Percentiles rank a stretch among this genome's conserved stretches.
These are phyloP conservation scores for Hylyphantes graminicola DNA, from an alignment of 1,140 invertebrate species.

Conservation along the genomic window DNA sequence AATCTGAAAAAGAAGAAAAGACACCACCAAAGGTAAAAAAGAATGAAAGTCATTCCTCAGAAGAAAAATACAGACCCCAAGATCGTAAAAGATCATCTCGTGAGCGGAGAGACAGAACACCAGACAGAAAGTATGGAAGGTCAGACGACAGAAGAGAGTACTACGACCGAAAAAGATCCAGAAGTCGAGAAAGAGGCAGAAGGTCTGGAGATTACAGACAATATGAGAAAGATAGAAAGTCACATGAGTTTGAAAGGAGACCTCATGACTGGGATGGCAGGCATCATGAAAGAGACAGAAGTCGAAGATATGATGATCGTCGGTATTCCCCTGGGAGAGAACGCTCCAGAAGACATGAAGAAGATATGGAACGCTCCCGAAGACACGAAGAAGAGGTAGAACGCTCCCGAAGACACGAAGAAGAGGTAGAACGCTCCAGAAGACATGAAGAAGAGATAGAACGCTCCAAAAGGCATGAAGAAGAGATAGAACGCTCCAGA, in stretches of 20 bases:
- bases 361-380: neutral
- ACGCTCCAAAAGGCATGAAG: neutral
- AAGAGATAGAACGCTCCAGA: neutral
- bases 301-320: neutral
- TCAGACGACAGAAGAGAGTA: neutral
- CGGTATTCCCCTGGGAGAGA: constrained; percentile 5
- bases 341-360: neutral
- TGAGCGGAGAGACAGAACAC: neutral
- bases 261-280: neutral
- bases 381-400: no score
- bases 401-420: no score
- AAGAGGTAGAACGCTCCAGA: no score
- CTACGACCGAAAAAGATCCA: neutral
- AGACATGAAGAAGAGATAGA: neutral
- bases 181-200: constrained; percentile 4
- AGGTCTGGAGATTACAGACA: neutral
- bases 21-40: neutral
- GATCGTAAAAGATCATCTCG: neutral
- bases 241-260: constrained; percentile 8
- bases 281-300: neutral
- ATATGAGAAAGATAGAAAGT: neutral
- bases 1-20: constrained; percentile 10
- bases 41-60: neutral
- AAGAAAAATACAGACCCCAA: neutral
- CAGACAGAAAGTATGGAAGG: neutral